Evolutionary conservation across 2,797 vertebrate genomes (phyloP).

Genomic region (Denticeps clupeoides): DNA sequence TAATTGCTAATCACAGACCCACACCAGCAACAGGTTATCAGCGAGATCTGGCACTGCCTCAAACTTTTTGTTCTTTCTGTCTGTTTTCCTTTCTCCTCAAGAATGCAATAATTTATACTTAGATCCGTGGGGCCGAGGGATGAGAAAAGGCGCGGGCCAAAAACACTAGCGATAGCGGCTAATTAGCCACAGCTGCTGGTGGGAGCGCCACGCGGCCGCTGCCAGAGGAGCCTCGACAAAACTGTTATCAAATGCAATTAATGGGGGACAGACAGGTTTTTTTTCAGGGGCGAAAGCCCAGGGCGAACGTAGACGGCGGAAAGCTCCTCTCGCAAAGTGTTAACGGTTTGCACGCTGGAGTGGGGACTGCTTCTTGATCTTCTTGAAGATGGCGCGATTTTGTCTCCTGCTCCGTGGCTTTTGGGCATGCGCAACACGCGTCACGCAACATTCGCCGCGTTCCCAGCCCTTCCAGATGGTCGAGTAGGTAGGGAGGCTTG

Average conservation of each 20-base stretch:
- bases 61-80: background rate
- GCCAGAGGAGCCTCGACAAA: slow-evolving; percentile 60
- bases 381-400: too few species aligned
- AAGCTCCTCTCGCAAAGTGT: too few species aligned
- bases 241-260: slow-evolving; percentile 68
- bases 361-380: too few species aligned
- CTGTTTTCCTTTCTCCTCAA: slow-evolving; percentile 47
- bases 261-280: slow-evolving; percentile 49
- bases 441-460: slow-evolving; percentile 6
- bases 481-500: slow-evolving; percentile 31
- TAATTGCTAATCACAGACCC: too few species aligned
- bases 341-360: too few species aligned
- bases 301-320: slow-evolving; percentile 24
- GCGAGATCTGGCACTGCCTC: too few species aligned
- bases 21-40: too few species aligned
- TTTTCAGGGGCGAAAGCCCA: slow-evolving; percentile 47
- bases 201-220: slow-evolving; percentile 53
- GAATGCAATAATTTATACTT: slow-evolving; percentile 60
- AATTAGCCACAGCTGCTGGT: slow-evolving; percentile 79
- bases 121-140: slow-evolving; percentile 49
- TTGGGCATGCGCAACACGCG: background rate
- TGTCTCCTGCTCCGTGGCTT: too few species aligned
- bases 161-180: slow-evolving; percentile 68
- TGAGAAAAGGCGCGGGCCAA: slow-evolving; percentile 57
- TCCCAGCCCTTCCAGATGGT: slow-evolving; percentile 27